Evolutionary conservation across 2,888 invertebrate genomes (phyloP).

Genomic region (Pterobdella sp.): DNA sequence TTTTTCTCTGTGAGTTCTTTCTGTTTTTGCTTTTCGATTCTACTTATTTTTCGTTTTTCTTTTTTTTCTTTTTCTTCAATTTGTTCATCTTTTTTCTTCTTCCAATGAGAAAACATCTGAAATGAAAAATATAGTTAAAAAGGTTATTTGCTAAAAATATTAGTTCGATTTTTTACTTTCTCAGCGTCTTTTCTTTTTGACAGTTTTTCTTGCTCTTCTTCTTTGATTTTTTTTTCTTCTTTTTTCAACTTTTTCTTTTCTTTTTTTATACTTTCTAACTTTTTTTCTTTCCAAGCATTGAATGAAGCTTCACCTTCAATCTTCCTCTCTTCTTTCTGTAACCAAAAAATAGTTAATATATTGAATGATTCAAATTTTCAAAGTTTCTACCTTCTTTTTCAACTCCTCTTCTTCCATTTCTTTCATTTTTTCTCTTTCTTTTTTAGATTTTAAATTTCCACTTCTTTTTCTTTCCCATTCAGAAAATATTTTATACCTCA

Average conservation of each 20-base stretch:
- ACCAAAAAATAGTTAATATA: background rate
- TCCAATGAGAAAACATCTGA: slow-evolving; percentile 26
- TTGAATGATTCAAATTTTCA: background rate
- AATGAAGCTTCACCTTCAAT: slow-evolving; percentile 10
- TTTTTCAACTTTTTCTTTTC: slow-evolving; percentile 5
- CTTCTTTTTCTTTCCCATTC: slow-evolving; percentile 14
- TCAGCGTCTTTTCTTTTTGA: slow-evolving; percentile 23
- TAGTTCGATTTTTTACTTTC: background rate
- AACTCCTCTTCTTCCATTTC: background rate
- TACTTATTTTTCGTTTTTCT: slow-evolving; percentile 6
- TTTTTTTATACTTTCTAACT: background rate
- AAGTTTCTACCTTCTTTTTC: background rate
- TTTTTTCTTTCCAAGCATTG: slow-evolving; percentile 23
- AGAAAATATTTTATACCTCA: slow-evolving; percentile 8
- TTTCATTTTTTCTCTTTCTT: slow-evolving; percentile 5
- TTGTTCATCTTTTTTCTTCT: slow-evolving; percentile 16
- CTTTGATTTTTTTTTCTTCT: slow-evolving; percentile 9
- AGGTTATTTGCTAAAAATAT: background rate
- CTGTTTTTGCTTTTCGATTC: slow-evolving; percentile 10
- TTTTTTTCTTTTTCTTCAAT: slow-evolving; percentile 6
- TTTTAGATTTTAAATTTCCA: background rate
- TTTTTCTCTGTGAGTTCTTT: slow-evolving; percentile 11
- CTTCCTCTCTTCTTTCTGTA: slow-evolving; percentile 6
- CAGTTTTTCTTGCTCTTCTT: slow-evolving; percentile 7
- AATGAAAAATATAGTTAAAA: background rate